Evolutionary conservation across 2,113 vertebrate species (phyloP), one percentile per base, ranked within the genome.

Genomic region (Tachycineta bicolor): DNA sequence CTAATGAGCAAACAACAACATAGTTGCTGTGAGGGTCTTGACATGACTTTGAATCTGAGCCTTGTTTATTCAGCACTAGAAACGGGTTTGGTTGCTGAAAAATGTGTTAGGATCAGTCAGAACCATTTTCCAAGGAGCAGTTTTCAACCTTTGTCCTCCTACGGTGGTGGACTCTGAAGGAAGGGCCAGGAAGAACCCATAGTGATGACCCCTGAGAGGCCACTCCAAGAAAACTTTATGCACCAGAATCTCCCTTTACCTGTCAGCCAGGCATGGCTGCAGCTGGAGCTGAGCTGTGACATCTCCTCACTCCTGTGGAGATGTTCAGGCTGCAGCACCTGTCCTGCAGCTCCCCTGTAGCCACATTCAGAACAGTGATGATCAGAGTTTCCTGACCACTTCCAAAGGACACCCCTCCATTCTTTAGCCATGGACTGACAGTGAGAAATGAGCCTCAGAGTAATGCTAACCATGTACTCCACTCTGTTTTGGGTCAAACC

Each of bases 11-110:
- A 67, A 81, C 22, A 69, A 46, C 23, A 76, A 43, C 29, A 65
- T 9, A 18, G 22, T 16, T 70, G 50, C 56, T 0, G 0, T 29
- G 22, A 25, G 37, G 37, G 11, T 65, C 70, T 58, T 78, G 68
- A 44, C 37, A 34, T 10, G 46, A 19, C 26, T 81, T 60, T 56
- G 53, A 84, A 37, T 41, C 33, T 29, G 19, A 16, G 17, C 37
- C 25, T 71, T 53, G 9, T 55, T 71, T 60, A 77, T 53, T 58
- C 47, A 50, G 43, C 26, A 29, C 22, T 34, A 77, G 52, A 71
- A 90, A 69, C 5, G 12, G 3, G 7, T 34, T 60, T 78, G 28
- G 25, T 22, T 56, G 77, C 11, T 46, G 64, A 52, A 74, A 69
- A 86, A 71, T 20, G 24, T 5, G 9, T 39, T 31, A n/a, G 4